phyloP scores from a whole-genome alignment of 2,113 vertebrate genomes.

The Castor canadensis region DNA sequence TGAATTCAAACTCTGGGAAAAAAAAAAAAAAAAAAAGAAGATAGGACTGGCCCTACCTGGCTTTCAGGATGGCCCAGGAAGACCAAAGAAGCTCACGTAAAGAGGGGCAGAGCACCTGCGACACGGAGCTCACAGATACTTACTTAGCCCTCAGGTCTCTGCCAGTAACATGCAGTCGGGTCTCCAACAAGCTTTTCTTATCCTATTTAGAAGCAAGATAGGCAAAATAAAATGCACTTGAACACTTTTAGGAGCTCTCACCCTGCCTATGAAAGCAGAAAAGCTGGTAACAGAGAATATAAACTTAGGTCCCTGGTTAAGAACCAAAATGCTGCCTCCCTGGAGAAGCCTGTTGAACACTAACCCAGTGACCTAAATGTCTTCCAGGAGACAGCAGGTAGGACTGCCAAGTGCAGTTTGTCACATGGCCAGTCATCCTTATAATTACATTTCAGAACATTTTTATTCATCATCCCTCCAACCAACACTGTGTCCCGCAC shows the following conservation, averaged over 20 bases:
- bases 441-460: not conserved
- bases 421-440: not conserved
- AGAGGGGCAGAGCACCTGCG: not conserved
- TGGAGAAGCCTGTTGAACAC: not conserved
- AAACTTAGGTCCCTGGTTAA: not conserved
- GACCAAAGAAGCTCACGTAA: accelerated
- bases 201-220: constrained; percentile 75
- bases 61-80: accelerated
- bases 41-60: accelerated
- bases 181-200: constrained; percentile 88
- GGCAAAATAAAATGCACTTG: not conserved
- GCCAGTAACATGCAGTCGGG: constrained; percentile 88
- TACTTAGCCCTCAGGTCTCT: constrained; percentile 92
- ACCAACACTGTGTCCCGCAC: not conserved
- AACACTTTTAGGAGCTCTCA: not conserved
- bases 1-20: too few species aligned
- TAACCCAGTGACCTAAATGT: accelerated
- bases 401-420: not conserved
- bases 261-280: not conserved
- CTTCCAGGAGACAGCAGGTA: not conserved
- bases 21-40: too few species aligned
- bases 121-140: constrained; percentile 63
- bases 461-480: not conserved
- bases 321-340: not conserved
- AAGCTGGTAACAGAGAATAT: not conserved